Conservation (phyloP, 2,888 invertebrate species). For the Tenthredo scrophulariae region DNA sequence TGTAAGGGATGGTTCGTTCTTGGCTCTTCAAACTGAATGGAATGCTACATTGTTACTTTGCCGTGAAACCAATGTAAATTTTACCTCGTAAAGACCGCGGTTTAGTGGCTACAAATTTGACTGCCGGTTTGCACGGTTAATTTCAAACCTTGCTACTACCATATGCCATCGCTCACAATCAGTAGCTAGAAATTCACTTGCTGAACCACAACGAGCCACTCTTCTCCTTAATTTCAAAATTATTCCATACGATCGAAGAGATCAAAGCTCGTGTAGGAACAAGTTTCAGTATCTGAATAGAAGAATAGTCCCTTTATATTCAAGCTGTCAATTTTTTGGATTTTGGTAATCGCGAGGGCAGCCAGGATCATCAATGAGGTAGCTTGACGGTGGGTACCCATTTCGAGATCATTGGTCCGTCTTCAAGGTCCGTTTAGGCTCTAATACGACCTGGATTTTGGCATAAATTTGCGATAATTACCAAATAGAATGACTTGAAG, state of each 20-base stretch:
- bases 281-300: constrained; percentile 57
- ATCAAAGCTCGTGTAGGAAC: background rate
- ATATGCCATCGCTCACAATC: background rate
- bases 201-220: background rate
- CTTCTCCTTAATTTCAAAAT: constrained; percentile 61
- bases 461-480: background rate
- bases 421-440: constrained; percentile 49
- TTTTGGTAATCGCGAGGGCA: constrained; percentile 68
- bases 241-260: background rate
- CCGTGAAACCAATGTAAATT: constrained; percentile 75
- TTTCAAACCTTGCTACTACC: constrained; percentile 57
- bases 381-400: constrained; percentile 36
- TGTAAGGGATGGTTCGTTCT: background rate
- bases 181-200: background rate
- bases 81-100: constrained; percentile 72
- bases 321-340: constrained; percentile 58
- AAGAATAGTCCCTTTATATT: background rate
- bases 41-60: constrained; percentile 72
- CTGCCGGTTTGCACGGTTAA: constrained; percentile 66
- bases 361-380: constrained; percentile 67
- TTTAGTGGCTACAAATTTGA: constrained; percentile 77
- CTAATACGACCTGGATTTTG: background rate
- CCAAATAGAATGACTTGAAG: too few relatives aligned
- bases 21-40: constrained; percentile 53
- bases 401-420: constrained; percentile 74